Evolutionary conservation across 2,888 invertebrate genomes (phyloP).

Genomic region (Eupithecia vulgata): DNA sequence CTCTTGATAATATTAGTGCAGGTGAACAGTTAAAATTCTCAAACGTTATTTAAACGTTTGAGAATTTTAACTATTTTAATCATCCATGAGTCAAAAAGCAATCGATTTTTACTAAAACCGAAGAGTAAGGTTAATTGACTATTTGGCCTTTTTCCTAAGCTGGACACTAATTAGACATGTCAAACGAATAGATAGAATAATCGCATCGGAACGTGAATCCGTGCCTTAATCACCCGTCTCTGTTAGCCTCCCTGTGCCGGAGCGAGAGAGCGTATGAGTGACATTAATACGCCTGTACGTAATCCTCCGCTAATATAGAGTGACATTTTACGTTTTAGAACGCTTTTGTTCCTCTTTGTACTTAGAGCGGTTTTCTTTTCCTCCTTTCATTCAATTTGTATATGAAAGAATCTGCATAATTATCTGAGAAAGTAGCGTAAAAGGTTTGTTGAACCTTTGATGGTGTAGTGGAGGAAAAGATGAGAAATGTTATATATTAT

Average conservation of each 20-base stretch:
- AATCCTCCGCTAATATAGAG: constrained; percentile 42
- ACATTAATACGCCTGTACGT: constrained; percentile 39
- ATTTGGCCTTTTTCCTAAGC: background rate
- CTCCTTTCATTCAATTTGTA: constrained; percentile 12
- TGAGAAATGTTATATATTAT: too few species aligned
- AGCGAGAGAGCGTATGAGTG: constrained; percentile 37
- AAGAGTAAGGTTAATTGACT: too few species aligned
- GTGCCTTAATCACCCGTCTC: constrained; percentile 10
- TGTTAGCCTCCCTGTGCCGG: constrained; percentile 10
- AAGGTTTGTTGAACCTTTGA: background rate
- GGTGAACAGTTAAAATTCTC: too few species aligned
- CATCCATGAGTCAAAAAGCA: too few species aligned
- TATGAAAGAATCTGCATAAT: constrained; percentile 6
- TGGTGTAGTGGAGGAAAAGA: background rate
- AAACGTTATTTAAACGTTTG: too few species aligned
- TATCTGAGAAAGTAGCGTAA: background rate
- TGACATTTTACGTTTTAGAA: constrained; percentile 36
- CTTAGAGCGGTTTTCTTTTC: constrained; percentile 11
- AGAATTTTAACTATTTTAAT: too few species aligned
- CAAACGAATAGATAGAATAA: background rate
- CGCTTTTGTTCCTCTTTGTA: constrained; percentile 10
- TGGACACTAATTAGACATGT: background rate
- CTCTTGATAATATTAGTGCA: too few species aligned
- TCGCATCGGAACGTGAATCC: background rate
- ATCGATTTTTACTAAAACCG: too few species aligned